Base-by-base conservation (phyloP, 92 coral and sea anemone species). In the Paragorgia papillata region DNA sequence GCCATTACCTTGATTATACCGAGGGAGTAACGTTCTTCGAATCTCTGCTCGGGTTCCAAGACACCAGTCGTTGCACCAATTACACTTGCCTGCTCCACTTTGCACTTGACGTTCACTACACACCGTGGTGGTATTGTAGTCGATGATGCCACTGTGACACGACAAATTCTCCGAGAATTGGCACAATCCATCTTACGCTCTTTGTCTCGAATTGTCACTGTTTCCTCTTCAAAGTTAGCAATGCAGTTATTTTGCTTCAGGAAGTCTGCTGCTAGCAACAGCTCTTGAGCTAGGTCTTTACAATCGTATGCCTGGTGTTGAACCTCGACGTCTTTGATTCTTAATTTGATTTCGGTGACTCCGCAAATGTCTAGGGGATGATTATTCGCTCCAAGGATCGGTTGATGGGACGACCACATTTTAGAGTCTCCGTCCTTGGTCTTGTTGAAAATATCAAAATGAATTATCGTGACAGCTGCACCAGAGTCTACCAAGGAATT, bases 181-280 rank as follows among this genome's bases (percentile, higher is more conserved):
- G 61, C 24, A 9, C 26, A 20, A 19, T 55, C 8, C 61, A 55
- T 55, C 29, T 20, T 20, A 55, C 61, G 19, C 29, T 55, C 61
- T 18, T 19, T 55, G 26, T 19, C 61, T 20, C 61, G 26, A 27
- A 55, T 55, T 24, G 24, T 55, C 29, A 55, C 29, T 9, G 61
- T 55, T 19, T 58, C 64, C 37, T 62, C 33, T 37, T 35, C 69
- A 13, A 62, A 62, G 25, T 62, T 19, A 31, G 33, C 25, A 21
- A 62, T 48, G 25, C 46, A 62, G 19, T 37, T 31, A 31, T 31
- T 31, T 13, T 62, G 7, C 48, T 62, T 10, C 13, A 62, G 34
- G 26, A 62, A 62, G 69, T 62, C 69, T 18, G 69, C 43, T 31
- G 46, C 69, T n/a, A 62, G 69, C 48, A 62, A 21, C 69, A 62